Evolutionary conservation across 1,140 invertebrate species (phyloP), one percentile per base, ranked within the genome.

Genomic region (Drosophila pandora): DNA sequence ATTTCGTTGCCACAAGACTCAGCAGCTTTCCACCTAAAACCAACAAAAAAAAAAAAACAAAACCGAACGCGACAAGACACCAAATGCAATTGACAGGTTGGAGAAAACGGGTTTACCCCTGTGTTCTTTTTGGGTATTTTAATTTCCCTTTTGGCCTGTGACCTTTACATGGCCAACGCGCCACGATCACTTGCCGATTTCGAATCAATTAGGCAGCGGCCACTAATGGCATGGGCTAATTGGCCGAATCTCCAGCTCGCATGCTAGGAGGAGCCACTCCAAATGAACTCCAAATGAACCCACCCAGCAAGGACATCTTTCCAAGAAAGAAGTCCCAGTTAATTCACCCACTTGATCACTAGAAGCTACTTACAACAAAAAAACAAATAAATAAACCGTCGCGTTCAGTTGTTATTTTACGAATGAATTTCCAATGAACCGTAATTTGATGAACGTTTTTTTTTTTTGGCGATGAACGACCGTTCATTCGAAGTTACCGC

Each of bases 61-160:
- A 17, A 41, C 17, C 28, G 32, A 39, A 49, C 13, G 10, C 17
- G 28, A 3, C 39, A 23, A 34, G 54, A 30, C 17, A 28, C 39
- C 23, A 76, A 74, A 61, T 76, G 78, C 49, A 79, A 78, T 76
- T 63, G 52, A 54, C 55, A 50, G 73, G 61, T 78, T 84, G 60
- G 50, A 62, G 65, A 82, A 85, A 82, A 85, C 78, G 74, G 75
- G 75, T 88, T 87, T 87, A 87, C 83, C 83, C 78, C 67, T 8
- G 37, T 61, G 63, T 47, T 21, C 61, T 76, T 55, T 61, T 76
- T 49, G 37, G 60, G 34, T 62, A 45, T n/a, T 61, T 76, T 39
- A 80, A 72, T 80, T 76, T 63, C 59, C 55, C 52, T 76, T 25
- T 58, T 65, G 49, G 67, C 43, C 80, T 60, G 56, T 70, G 74